Evolutionary conservation across 2,797 vertebrate species (phyloP), one percentile per base, ranked within the genome.

Genomic region (Mycteria americana): DNA sequence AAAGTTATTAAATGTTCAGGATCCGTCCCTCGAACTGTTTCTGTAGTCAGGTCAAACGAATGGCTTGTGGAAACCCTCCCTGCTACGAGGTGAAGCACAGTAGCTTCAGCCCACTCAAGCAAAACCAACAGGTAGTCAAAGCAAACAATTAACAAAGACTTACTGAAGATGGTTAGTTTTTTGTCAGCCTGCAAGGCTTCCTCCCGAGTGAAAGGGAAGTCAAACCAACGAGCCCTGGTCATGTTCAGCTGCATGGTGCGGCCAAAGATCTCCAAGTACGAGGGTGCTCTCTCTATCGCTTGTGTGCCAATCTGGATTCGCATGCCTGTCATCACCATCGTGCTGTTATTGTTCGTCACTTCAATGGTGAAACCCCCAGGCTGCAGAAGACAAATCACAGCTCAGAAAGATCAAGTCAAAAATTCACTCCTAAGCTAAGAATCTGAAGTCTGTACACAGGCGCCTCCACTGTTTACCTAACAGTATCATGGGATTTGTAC

Each of bases 281-380:
- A 99, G 0, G 99, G 99, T 3, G 99, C 99, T 10, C 99, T 96
- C 96, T 99, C 99, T 4, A 99, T 98, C 21, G 99, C 99, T 95
- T 99, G 99, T 0, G 99, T 99, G 92, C 99, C 99, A 2, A 99
- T 99, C 98, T 99, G 99, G 85, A 99, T 99, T 63, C 99, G 97
- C 99, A 99, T 99, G 85, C 99, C 99, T 0, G 99, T 99, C 99
- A 99, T 99, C 97, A 99, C 99, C 99, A 99, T 99, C 0, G 99
- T 99, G 96, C 98, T 99, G 98, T 99, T 99, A 96, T 99, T 99
- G 98, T 99, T 99, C 1, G 98, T 99, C 8, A 99, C 99, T 70
- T 99, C 99, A 5, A 99, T 98, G 13, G 99, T 99, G 97, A 99
- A 99, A 88, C 99, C 99, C 1, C 99, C 99, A 7, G 99, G 99